Conservation (phyloP, 2,888 invertebrate genomes). For the Candidula unifasciata region DNA sequence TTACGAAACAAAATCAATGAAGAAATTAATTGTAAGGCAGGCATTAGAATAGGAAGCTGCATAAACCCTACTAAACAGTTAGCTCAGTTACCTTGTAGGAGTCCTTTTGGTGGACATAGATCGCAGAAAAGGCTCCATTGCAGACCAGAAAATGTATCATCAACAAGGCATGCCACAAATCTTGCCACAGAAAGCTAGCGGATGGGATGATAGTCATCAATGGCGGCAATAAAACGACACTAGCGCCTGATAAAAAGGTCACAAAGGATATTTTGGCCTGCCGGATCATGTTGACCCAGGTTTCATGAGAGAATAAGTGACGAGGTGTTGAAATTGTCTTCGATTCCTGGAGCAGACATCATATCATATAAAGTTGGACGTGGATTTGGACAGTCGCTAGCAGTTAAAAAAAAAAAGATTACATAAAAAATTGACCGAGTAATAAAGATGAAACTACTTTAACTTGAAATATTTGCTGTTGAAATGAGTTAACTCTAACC, state of each 20-base stretch:
- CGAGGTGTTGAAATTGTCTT: no score
- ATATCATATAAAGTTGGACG: no score
- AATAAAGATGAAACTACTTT: no score
- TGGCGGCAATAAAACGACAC: constrained; percentile 53
- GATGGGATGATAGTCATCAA: constrained; percentile 49
- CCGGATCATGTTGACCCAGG: constrained; percentile 47
- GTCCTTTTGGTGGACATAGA: constrained; percentile 53
- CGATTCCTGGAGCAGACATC: no score
- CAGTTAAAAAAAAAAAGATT: background rate
- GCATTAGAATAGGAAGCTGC: no score
- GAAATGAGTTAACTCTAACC: no score
- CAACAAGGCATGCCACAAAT: constrained; percentile 56
- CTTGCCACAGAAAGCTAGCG: constrained; percentile 55
- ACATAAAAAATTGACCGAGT: background rate
- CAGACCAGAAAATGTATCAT: constrained; percentile 55
- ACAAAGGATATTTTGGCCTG: constrained; percentile 58
- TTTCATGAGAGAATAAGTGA: background rate
- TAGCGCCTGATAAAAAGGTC: constrained; percentile 57
- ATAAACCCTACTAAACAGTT: background rate
- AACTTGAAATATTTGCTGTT: no score
- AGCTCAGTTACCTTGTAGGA: constrained; percentile 54
- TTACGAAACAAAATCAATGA: no score
- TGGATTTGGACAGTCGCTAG: background rate
- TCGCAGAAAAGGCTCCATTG: constrained; percentile 56
- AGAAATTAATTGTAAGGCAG: no score